Evolutionary conservation across 30 jellyfish, hydroid and myxozoan genomes (phyloP).

Genomic region (Cassiopea xamachana): DNA sequence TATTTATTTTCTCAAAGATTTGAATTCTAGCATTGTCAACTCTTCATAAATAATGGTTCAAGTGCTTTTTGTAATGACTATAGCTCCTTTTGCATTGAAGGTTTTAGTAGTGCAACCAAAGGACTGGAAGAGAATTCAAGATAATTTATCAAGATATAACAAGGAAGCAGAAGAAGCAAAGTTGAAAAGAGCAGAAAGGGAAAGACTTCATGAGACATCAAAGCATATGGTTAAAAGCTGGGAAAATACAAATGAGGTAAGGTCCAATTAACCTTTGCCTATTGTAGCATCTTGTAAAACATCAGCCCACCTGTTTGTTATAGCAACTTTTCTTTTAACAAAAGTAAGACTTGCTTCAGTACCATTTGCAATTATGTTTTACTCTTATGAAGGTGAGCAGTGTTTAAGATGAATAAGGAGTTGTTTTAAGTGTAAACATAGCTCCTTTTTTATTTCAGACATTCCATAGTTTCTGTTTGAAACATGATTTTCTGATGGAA

Average conservation of each 20-base stretch:
- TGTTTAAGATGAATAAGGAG: too few relatives aligned
- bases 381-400: too few relatives aligned
- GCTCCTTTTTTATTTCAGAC: too few relatives aligned
- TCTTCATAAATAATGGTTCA: too few relatives aligned
- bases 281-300: background rate
- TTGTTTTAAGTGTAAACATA: too few relatives aligned
- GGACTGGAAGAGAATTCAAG: slow-evolving; percentile 95
- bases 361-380: too few relatives aligned
- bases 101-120: slow-evolving; percentile 90
- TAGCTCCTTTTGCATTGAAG: slow-evolving; percentile 13
- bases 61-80: background rate
- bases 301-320: background rate
- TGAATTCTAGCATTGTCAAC: too few relatives aligned
- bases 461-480: too few relatives aligned
- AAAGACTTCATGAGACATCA: slow-evolving; percentile 83
- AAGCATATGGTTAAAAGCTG: slow-evolving; percentile 85
- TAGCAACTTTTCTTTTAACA: too few relatives aligned
- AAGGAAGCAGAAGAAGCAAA: slow-evolving; percentile 80
- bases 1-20: too few relatives aligned
- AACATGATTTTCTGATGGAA: too few relatives aligned
- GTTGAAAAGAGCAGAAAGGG: slow-evolving; percentile 75
- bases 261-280: background rate
- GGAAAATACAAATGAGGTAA: slow-evolving; percentile 94
- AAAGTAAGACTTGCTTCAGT: too few relatives aligned
- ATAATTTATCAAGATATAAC: slow-evolving; percentile 73